Evolutionary conservation across 1,140 invertebrate species (phyloP).

Genomic region (Pogonomyrmex californicus): DNA sequence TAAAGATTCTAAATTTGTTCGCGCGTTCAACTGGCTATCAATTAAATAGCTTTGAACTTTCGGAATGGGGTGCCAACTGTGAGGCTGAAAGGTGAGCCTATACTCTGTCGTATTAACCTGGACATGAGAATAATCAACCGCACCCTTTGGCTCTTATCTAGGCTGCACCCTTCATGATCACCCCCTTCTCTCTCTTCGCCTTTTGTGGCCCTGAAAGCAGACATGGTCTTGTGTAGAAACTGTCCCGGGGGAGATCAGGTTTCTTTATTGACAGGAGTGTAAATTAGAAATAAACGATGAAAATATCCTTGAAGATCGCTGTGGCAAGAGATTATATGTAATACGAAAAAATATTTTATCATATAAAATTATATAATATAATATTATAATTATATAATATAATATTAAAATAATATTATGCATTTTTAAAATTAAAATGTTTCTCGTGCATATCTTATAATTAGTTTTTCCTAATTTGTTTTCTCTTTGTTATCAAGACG

Average conservation of each 20-base stretch:
- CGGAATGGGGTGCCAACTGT: constrained; percentile 47
- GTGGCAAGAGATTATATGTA: background rate
- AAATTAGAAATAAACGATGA: constrained; percentile 49
- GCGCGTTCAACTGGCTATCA: background rate
- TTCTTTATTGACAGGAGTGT: constrained; percentile 36
- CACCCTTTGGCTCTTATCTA: constrained; percentile 75
- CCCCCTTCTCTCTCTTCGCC: background rate
- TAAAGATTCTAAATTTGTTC: constrained; percentile 27
- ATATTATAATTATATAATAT: background rate
- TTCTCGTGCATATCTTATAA: background rate
- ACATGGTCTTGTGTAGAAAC: constrained; percentile 47
- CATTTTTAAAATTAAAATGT: background rate
- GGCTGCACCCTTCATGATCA: constrained; percentile 74
- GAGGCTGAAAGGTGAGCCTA: constrained; percentile 42
- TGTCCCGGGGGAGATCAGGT: constrained; percentile 62
- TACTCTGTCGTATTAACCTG: constrained; percentile 44
- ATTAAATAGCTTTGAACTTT: constrained; percentile 68
- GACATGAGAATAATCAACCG: constrained; percentile 72
- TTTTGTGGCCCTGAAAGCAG: constrained; percentile 53
- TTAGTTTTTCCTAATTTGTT: background rate
- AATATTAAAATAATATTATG: background rate
- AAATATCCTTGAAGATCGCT: constrained; percentile 14
- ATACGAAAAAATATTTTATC: background rate
- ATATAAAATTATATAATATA: background rate
- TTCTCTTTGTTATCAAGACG: background rate